These are phyloP conservation scores for Limnephilus marmoratus DNA, from an alignment of 2,888 invertebrate species.

Conservation along the genomic window DNA sequence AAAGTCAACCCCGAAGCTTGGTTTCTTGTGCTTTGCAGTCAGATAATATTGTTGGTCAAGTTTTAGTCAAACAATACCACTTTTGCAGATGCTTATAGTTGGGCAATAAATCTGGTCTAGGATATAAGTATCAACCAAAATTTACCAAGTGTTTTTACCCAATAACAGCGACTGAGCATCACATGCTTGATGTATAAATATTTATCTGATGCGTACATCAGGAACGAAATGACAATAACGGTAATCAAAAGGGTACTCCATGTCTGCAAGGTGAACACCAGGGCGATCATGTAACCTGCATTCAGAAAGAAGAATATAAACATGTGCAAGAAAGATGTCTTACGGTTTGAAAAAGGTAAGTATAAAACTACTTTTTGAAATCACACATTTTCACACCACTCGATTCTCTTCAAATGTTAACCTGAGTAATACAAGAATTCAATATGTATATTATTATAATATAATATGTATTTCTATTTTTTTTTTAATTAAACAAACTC, in stretches of 20 bases:
- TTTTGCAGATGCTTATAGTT: too few relatives aligned
- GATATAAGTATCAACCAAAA: background rate
- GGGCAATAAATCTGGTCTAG: too few relatives aligned
- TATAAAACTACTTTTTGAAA: too few relatives aligned
- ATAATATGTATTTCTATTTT: background rate
- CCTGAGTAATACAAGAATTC: too few relatives aligned
- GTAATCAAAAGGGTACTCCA: slow-evolving; percentile 22
- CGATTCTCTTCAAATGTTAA: background rate
- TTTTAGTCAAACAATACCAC: background rate
- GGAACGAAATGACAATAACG: background rate
- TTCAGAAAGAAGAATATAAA: background rate
- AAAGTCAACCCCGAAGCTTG: background rate
- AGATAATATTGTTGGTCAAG: background rate
- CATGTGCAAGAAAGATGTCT: background rate
- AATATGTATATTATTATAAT: background rate
- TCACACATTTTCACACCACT: background rate
- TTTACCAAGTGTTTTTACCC: background rate
- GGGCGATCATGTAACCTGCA: slow-evolving; percentile 42
- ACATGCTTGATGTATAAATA: background rate
- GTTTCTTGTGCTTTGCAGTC: background rate
- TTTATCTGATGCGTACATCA: slow-evolving; percentile 19
- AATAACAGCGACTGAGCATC: background rate
- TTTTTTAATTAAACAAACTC: background rate
- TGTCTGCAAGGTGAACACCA: slow-evolving; percentile 42
- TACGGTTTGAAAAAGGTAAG: too few relatives aligned